Percentiles rank a stretch among this genome's conserved stretches.
phyloP scores from a whole-genome alignment of 2,888 invertebrate species.

The Tryphoninae sp. region DNA sequence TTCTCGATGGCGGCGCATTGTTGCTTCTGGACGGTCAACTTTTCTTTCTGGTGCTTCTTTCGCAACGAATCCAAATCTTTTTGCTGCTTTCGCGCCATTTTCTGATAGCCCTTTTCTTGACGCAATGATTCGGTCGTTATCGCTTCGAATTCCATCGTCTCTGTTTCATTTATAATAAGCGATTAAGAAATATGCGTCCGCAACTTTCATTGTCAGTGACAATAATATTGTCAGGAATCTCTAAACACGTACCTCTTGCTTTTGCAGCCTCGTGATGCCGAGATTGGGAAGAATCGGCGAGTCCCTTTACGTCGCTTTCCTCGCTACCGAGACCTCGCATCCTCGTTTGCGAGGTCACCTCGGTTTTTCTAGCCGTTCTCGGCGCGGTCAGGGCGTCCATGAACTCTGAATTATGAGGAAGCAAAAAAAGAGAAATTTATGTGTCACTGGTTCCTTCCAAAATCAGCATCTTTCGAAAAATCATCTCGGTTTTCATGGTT shows the following conservation, averaged over 20 bases:
- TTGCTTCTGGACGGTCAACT: slow-evolving; percentile 93
- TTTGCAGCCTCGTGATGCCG: slow-evolving; percentile 75
- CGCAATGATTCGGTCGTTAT: slow-evolving; percentile 94
- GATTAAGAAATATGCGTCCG: neutral
- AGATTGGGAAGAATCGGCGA: slow-evolving; percentile 72
- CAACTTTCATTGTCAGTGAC: neutral
- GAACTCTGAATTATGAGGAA: slow-evolving; percentile 86
- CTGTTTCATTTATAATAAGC: slow-evolving; percentile 62
- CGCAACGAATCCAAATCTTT: slow-evolving; percentile 96
- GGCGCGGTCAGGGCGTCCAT: slow-evolving; percentile 99
- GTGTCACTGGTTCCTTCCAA: neutral
- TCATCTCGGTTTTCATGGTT: neutral
- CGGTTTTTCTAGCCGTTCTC: slow-evolving; percentile 83
- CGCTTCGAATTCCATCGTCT: slow-evolving; percentile 90
- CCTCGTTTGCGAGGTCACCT: slow-evolving; percentile 85
- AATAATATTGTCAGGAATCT: neutral
- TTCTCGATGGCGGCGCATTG: slow-evolving; percentile 96
- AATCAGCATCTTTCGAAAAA: neutral
- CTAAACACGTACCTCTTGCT: slow-evolving; percentile 73
- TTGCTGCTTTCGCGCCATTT: slow-evolving; percentile 96
- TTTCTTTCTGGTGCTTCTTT: slow-evolving; percentile 97
- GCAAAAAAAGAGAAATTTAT: neutral
- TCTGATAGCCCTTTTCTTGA: slow-evolving; percentile 95
- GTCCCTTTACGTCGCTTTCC: slow-evolving; percentile 84
- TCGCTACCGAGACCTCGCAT: slow-evolving; percentile 98